Evolutionary conservation across 2,113 vertebrate species (phyloP).

Genomic region (Sciurus niger): DNA sequence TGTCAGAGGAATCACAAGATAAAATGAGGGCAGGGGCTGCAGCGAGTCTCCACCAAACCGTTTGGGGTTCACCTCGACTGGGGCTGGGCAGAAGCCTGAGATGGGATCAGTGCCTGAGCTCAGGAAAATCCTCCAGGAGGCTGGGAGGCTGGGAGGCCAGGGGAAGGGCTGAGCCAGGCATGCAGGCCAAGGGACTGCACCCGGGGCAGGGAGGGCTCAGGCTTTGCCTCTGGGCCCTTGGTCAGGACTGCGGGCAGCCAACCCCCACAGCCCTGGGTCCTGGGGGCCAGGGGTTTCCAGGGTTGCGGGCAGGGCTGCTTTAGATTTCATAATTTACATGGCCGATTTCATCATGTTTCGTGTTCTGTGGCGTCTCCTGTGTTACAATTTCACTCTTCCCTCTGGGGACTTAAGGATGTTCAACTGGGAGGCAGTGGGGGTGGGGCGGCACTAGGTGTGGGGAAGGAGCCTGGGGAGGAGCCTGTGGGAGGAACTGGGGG

Average conservation of each 20-base stretch:
- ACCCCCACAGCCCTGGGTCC: rapidly evolving
- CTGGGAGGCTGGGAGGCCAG: not conserved
- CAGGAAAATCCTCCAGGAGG: not conserved
- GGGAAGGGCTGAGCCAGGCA: not conserved
- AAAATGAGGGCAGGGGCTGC: not conserved
- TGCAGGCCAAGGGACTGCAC: not conserved
- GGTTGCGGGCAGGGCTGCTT: not conserved
- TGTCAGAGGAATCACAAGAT: not conserved
- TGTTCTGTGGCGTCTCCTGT: constrained; percentile 65
- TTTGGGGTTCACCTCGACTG: not conserved
- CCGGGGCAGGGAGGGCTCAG: too few species aligned
- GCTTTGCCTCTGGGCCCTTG: not conserved
- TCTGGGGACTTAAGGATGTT: not conserved
- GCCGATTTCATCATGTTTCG: constrained; percentile 10
- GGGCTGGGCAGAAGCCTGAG: not conserved
- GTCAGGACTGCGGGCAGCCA: not conserved
- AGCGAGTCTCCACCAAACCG: rapidly evolving
- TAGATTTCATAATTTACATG: not conserved
- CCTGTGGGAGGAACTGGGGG: not conserved
- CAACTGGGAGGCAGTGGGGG: not conserved
- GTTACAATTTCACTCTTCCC: not conserved
- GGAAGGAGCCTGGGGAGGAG: not conserved
- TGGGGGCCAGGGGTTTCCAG: not conserved
- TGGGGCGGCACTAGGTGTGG: too few species aligned
- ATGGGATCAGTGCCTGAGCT: not conserved